Evolutionary conservation across 2,797 vertebrate species (phyloP).

Genomic region (Anabas testudineus): DNA sequence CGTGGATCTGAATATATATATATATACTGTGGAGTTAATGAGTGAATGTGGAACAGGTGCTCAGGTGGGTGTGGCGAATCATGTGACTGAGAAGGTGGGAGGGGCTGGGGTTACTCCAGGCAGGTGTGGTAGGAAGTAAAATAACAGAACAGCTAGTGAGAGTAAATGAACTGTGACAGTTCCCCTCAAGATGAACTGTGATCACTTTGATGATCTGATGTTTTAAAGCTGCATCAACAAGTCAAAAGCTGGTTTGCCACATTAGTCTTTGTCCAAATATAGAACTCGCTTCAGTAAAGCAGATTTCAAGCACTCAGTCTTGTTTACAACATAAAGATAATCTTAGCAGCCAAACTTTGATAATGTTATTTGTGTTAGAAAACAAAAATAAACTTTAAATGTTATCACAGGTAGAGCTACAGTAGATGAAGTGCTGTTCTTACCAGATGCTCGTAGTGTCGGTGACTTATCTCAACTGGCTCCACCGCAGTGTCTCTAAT

Average conservation of each 20-base stretch:
- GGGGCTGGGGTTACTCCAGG: too few species aligned
- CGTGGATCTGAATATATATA: too few species aligned
- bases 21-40: too few species aligned
- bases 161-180: too few species aligned
- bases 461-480: slow-evolving; percentile 38
- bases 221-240: background rate
- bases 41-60: too few species aligned
- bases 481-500: slow-evolving; percentile 45
- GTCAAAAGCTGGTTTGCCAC: too few species aligned
- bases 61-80: background rate
- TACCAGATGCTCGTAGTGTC: slow-evolving; percentile 33
- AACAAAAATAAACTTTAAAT: background rate
- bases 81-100: too few species aligned
- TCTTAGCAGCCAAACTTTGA: background rate
- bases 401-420: background rate
- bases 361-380: slow-evolving; percentile 10
- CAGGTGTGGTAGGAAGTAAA: background rate
- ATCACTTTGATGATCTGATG: background rate
- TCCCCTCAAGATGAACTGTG: background rate
- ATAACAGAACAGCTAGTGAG: background rate
- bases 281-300: too few species aligned
- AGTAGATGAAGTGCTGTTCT: slow-evolving; percentile 26
- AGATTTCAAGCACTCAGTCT: too few species aligned
- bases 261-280: background rate
- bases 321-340: too few species aligned